These are phyloP conservation scores for Scomber japonicus DNA, from an alignment of 2,113 vertebrate species.

Conservation along the genomic window DNA sequence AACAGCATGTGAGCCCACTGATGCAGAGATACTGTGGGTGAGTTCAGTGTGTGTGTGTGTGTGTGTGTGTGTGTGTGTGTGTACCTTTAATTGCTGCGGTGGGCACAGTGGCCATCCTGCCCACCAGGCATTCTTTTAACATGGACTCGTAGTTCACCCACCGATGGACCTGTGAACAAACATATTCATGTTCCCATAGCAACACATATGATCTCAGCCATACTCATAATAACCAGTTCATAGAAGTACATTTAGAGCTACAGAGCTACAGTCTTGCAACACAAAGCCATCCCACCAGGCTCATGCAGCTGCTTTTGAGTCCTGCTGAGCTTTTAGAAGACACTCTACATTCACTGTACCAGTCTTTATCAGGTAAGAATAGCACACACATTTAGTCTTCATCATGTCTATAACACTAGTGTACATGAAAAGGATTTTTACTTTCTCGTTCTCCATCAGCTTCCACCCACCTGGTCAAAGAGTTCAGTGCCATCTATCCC, in stretches of 20 bases:
- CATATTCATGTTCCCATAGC: not conserved
- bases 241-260: not conserved
- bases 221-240: not conserved
- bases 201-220: constrained; percentile 1
- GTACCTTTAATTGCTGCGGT: constrained; percentile 87
- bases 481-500: constrained; percentile 95
- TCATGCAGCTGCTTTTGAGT: not conserved
- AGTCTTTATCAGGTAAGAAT: not conserved
- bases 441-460: not conserved
- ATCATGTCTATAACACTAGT: no score
- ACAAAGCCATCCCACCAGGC: not conserved
- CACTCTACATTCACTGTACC: not conserved
- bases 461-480: constrained; percentile 91
- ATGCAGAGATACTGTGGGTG: not conserved
- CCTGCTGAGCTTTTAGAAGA: not conserved
- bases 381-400: no score
- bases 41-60: no score
- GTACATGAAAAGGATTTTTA: not conserved
- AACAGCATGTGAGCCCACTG: not conserved
- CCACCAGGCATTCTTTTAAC: constrained; percentile 96
- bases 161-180: constrained; percentile 90
- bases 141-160: constrained; percentile 99
- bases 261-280: not conserved
- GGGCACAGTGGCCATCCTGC: constrained; percentile 90
- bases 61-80: constrained; percentile 6